Evolutionary conservation across 1,140 invertebrate species (phyloP).

Genomic region (Camponotus pennsylvanicus): DNA sequence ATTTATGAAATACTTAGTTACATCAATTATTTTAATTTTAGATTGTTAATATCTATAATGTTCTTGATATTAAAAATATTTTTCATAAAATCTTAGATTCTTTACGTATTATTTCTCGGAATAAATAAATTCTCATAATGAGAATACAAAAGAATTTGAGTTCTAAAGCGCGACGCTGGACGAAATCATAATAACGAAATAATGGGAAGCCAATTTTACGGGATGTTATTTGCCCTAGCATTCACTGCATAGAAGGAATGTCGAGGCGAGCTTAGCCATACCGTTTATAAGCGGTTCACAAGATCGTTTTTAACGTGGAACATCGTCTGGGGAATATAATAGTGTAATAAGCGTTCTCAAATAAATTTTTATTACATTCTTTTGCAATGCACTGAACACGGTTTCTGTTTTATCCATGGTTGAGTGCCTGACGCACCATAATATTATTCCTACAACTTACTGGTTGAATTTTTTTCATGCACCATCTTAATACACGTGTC

Average conservation of each 20-base stretch:
- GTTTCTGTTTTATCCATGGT: background rate
- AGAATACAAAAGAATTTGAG: conserved; percentile 15
- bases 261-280: conserved; percentile 9
- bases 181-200: conserved; percentile 29
- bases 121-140: background rate
- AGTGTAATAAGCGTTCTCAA: background rate
- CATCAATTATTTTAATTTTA: background rate
- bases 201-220: conserved; percentile 33
- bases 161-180: background rate
- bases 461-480: background rate
- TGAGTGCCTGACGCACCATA: background rate
- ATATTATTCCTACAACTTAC: background rate
- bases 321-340: conserved; percentile 3
- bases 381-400: background rate
- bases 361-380: conserved; percentile 42
- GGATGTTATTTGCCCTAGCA: conserved; percentile 21
- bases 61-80: background rate
- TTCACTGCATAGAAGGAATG: conserved; percentile 27
- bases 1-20: too few species aligned
- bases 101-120: background rate
- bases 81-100: background rate
- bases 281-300: background rate
- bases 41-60: background rate
- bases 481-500: background rate
- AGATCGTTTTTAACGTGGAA: background rate